Evolutionary conservation across 2,888 invertebrate species (phyloP).

Genomic region (Clanis bilineata): DNA sequence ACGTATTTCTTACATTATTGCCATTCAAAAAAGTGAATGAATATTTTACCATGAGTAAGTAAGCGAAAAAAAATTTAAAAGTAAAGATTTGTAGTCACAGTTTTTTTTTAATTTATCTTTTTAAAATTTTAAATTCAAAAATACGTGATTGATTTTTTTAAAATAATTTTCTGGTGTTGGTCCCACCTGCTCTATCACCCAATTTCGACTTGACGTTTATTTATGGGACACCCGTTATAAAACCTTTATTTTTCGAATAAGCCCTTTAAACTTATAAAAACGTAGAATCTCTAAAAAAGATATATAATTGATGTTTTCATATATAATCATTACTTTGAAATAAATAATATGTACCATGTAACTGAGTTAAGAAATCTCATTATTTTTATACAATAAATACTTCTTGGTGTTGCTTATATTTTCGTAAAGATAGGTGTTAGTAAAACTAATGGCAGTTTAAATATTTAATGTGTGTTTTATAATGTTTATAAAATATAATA

Average conservation of each 20-base stretch:
- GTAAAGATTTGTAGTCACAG: no score
- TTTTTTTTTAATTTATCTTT: no score
- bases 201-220: no score
- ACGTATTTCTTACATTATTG: no score
- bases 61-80: no score
- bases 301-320: not conserved
- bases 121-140: no score
- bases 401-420: constrained; percentile 32
- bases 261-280: not conserved
- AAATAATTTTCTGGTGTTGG: no score
- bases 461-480: constrained; percentile 4
- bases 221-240: no score
- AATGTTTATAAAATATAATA: constrained; percentile 9
- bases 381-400: constrained; percentile 37
- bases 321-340: not conserved
- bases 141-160: no score
- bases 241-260: not conserved
- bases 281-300: not conserved
- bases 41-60: no score
- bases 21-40: no score
- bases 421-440: constrained; percentile 14
- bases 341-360: constrained; percentile 20
- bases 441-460: constrained; percentile 7
- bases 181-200: no score
- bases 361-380: constrained; percentile 35